Evolutionary conservation across 2,888 invertebrate genomes (phyloP).

Genomic region (Drosophila emarginata): DNA sequence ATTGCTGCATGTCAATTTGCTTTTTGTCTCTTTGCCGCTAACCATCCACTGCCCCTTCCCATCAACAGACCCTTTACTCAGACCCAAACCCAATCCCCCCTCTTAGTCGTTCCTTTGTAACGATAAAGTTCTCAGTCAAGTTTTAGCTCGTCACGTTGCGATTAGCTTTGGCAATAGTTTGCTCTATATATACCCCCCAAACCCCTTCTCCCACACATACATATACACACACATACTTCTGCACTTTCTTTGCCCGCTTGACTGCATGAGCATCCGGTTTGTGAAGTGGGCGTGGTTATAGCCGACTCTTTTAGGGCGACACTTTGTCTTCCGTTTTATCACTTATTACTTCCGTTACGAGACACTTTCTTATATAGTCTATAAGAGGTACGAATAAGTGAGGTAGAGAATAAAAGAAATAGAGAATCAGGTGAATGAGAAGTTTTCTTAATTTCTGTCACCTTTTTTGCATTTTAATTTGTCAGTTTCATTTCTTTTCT

Average conservation of each 20-base stretch:
- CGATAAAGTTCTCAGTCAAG: constrained; percentile 20
- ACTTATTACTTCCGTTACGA: constrained; percentile 76
- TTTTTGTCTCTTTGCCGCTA: constrained; percentile 26
- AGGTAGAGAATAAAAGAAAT: not conserved
- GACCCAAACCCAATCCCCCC: constrained; percentile 8
- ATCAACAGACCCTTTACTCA: not conserved
- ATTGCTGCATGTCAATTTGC: constrained; percentile 78
- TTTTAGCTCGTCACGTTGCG: constrained; percentile 53
- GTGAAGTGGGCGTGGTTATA: constrained; percentile 43
- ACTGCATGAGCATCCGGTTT: constrained; percentile 68
- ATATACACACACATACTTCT: not conserved
- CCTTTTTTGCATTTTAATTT: constrained; percentile 72
- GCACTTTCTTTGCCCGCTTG: constrained; percentile 7
- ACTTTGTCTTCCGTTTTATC: constrained; percentile 75
- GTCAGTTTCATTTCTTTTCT: constrained; percentile 20
- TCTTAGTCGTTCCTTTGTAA: not conserved
- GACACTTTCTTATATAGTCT: constrained; percentile 30
- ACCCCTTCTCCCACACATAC: not conserved
- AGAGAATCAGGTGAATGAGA: not conserved
- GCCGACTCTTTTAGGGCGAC: constrained; percentile 32
- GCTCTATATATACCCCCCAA: not conserved
- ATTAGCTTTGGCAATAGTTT: constrained; percentile 73
- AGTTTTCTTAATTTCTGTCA: constrained; percentile 58
- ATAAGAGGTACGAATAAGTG: constrained; percentile 18
- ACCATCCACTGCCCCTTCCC: not conserved